Conservation (phyloP, 2,113 vertebrate species). For the Mus spicilegus region DNA sequence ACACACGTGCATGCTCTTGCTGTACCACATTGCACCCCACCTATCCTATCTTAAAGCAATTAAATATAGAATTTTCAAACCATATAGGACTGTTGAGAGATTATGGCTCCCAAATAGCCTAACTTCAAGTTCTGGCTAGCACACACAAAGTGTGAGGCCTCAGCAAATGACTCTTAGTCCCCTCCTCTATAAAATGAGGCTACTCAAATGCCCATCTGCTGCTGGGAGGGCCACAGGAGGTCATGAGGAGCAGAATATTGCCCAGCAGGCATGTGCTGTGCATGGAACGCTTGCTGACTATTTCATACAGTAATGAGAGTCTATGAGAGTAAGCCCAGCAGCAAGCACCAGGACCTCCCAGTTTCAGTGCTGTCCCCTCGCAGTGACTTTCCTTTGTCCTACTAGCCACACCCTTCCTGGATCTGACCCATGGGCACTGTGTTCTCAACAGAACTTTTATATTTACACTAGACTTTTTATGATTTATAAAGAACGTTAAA, state of each 20-base stretch:
- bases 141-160: background rate
- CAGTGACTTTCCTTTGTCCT: background rate
- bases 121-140: background rate
- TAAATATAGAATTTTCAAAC: background rate
- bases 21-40: background rate
- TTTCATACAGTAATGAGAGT: background rate
- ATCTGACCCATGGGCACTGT: background rate
- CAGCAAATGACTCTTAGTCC: background rate
- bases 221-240: background rate
- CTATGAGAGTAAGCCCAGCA: background rate
- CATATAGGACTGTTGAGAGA: background rate
- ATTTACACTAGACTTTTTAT: conserved; percentile 1
- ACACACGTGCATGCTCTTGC: background rate
- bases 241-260: background rate
- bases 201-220: background rate
- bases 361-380: background rate
- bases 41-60: background rate
- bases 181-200: background rate
- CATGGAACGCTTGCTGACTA: background rate
- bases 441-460: background rate
- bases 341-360: background rate
- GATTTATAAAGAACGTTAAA: background rate
- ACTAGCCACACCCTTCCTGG: background rate
- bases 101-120: background rate
- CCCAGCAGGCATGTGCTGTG: background rate